phyloP scores from a whole-genome alignment of 37 sponge, comb jelly and placozoan species.

The Petrosia ficiformis region DNA sequence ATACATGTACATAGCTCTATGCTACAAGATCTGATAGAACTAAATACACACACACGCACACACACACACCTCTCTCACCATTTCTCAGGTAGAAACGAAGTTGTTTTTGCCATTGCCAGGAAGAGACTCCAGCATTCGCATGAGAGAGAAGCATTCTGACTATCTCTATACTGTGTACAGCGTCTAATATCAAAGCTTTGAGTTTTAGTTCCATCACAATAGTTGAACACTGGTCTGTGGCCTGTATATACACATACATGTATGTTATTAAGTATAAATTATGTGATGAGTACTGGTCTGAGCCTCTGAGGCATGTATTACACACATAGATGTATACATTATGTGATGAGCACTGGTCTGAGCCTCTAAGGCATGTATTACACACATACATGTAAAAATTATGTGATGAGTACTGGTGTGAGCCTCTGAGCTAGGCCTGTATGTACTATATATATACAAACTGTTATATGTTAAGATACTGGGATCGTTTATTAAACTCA shows the following conservation, averaged over 20 bases:
- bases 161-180: constrained; percentile 88
- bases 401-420: too few species aligned
- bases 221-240: background rate
- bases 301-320: background rate
- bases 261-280: background rate
- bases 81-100: constrained; percentile 76
- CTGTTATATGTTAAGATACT: too few species aligned
- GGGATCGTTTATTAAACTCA: too few species aligned
- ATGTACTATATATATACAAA: too few species aligned
- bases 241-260: background rate
- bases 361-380: background rate
- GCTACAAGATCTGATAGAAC: too few species aligned
- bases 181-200: constrained; percentile 92
- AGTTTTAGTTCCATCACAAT: constrained; percentile 69
- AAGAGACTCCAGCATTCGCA: constrained; percentile 10
- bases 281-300: background rate
- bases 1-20: too few species aligned
- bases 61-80: constrained; percentile 51
- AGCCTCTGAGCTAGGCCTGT: too few species aligned
- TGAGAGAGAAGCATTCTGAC: constrained; percentile 44
- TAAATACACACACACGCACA: too few species aligned
- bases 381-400: too few species aligned
- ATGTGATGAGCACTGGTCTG: background rate
- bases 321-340: background rate
- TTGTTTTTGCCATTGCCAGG: constrained; percentile 98